Base-by-base conservation (phyloP, 2,797 vertebrate genomes). In the Microcaecilia unicolor region DNA sequence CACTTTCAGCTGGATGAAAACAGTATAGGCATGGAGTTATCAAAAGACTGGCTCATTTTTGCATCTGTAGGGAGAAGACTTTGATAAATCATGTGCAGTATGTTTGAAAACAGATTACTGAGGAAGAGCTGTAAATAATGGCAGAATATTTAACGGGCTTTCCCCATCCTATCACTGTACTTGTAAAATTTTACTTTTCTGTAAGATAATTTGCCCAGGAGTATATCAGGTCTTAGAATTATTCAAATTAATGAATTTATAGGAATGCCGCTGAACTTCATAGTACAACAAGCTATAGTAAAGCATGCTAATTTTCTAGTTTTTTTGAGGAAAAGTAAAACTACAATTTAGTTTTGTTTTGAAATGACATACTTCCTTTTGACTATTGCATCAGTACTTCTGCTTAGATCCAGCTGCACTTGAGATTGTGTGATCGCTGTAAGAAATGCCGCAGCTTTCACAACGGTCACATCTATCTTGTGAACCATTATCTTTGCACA, bases 1-100 rank as follows among this genome's bases (percentile, higher is more conserved):
- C 93, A 97, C 93, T 98, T 98, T 98, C 91, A 93, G 91, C 89
- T 88, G 92, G 88, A 92, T 93, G 92, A 90, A 91, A 89, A 86
- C 75, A 58, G 76, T 66, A 74, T n/a, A n/a, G n/a, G n/a, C n/a
- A n/a, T n/a, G n/a, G n/a, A n/a, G n/a, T n/a, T n/a, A n/a, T n/a
- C n/a, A n/a, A n/a, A n/a, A n/a, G n/a, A n/a, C n/a, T n/a, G n/a
- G n/a, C n/a, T n/a, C n/a, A n/a, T n/a, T n/a, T n/a, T n/a, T n/a
- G n/a, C n/a, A n/a, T n/a, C n/a, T n/a, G n/a, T n/a, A n/a, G n/a
- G 12, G 25, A 32, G 15, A n/a, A 16, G 18, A 15, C 16, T 46
- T 41, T 47, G 16, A 9, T 40, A 48, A 55, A 55, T 55, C 56
- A 55, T 67, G 72, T 73, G 59, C 57, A 53, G 67, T 74, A 70